Evolutionary conservation across 2,888 invertebrate species (phyloP).

Genomic region (Cheilosia urbana): DNA sequence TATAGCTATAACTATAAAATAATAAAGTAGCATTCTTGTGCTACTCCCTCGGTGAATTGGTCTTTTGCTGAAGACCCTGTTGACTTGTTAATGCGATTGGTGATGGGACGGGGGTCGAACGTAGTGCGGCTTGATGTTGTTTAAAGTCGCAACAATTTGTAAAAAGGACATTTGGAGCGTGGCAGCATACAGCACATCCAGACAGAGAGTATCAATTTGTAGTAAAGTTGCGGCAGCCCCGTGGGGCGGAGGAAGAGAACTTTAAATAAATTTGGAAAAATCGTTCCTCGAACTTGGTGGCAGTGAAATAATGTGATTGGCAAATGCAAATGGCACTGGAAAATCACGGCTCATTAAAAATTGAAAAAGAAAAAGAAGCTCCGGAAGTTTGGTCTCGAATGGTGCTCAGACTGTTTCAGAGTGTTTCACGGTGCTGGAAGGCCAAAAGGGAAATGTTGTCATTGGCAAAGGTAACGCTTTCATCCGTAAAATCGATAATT

Average conservation of each 20-base stretch:
- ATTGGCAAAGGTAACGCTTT: no score
- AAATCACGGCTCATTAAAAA: constrained; percentile 8
- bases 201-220: constrained; percentile 6
- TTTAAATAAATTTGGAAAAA: no score
- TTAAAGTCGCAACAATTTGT: constrained; percentile 44
- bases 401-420: no score
- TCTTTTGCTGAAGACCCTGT: constrained; percentile 32
- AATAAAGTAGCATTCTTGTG: constrained; percentile 36
- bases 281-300: neutral
- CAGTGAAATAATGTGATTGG: constrained; percentile 20
- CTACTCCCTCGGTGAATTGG: constrained; percentile 31
- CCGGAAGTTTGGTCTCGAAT: no score
- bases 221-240: neutral
- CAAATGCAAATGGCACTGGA: neutral
- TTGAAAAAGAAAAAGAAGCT: neutral
- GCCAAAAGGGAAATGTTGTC: no score
- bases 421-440: no score
- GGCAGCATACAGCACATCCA: neutral
- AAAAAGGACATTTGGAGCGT: neutral
- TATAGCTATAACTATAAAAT: neutral
- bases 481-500: no score
- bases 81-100: constrained; percentile 65
- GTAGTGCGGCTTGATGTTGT: constrained; percentile 1
- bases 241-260: no score
- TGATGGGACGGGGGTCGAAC: constrained; percentile 17